Evolutionary conservation across 2,888 invertebrate genomes (phyloP).

Genomic region (Platycheirus albimanus): DNA sequence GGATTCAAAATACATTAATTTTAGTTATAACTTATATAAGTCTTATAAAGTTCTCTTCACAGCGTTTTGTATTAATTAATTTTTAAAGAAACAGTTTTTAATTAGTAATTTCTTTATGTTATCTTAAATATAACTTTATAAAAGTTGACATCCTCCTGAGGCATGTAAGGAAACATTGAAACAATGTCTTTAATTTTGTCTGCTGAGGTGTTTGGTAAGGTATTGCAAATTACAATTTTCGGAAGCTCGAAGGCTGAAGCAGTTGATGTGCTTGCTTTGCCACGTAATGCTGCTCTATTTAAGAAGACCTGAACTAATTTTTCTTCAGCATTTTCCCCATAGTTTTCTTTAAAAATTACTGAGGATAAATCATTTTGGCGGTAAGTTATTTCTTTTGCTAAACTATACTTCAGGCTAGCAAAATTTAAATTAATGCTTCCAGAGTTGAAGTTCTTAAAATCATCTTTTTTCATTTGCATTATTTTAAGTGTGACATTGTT

Average conservation of each 20-base stretch:
- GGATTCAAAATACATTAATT: background rate
- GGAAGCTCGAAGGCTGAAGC: background rate
- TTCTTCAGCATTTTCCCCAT: background rate
- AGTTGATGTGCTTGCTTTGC: background rate
- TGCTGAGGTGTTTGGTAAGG: background rate
- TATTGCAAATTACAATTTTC: background rate
- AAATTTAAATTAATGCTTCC: constrained; percentile 1
- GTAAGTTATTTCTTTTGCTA: background rate
- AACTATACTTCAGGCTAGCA: background rate
- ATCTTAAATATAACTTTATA: background rate
- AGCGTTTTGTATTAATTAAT: background rate
- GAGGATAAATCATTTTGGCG: background rate
- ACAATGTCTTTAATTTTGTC: background rate
- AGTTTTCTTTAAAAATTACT: background rate
- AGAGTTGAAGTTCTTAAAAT: background rate
- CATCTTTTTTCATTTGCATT: background rate
- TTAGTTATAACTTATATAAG: background rate
- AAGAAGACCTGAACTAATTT: background rate
- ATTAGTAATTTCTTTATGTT: background rate
- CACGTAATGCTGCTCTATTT: background rate
- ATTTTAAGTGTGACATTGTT: background rate
- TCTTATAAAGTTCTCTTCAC: background rate
- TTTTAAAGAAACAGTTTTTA: background rate
- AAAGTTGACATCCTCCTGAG: background rate
- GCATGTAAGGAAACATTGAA: background rate